Conservation (phyloP, 2,888 invertebrate species). For the Stegana nigrithorax region DNA sequence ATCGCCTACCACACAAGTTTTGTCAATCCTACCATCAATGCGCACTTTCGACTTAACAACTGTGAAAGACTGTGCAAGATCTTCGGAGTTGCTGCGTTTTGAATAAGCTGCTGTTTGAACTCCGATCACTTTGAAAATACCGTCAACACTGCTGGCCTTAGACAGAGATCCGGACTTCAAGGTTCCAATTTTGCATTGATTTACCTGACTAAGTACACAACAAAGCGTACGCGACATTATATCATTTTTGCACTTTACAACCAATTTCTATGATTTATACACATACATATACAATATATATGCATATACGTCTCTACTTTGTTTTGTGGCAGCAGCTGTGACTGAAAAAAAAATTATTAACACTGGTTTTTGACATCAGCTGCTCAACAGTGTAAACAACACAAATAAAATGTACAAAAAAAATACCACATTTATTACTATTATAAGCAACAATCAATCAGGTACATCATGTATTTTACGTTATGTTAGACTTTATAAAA, state of each 20-base stretch:
- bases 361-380: no score
- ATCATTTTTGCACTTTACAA: constrained; percentile 42
- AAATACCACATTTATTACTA: no score
- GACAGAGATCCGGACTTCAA: background rate
- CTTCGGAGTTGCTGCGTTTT: constrained; percentile 43
- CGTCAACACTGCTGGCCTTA: background rate
- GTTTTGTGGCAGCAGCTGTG: no score
- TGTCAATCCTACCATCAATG: constrained; percentile 28
- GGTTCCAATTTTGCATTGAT: background rate
- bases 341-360: no score
- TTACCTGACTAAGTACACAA: constrained; percentile 32
- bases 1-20: background rate
- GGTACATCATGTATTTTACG: background rate
- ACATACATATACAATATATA: no score
- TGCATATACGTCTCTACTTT: no score
- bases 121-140: constrained; percentile 12
- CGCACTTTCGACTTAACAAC: constrained; percentile 38
- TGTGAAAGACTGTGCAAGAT: constrained; percentile 38
- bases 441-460: no score
- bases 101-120: constrained; percentile 34
- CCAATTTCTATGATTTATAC: background rate
- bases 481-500: constrained; percentile 50
- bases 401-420: no score
- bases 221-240: constrained; percentile 51
- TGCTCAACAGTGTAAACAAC: no score